Evolutionary conservation across 2,113 vertebrate genomes (phyloP).

Genomic region (Lates calcarifer): DNA sequence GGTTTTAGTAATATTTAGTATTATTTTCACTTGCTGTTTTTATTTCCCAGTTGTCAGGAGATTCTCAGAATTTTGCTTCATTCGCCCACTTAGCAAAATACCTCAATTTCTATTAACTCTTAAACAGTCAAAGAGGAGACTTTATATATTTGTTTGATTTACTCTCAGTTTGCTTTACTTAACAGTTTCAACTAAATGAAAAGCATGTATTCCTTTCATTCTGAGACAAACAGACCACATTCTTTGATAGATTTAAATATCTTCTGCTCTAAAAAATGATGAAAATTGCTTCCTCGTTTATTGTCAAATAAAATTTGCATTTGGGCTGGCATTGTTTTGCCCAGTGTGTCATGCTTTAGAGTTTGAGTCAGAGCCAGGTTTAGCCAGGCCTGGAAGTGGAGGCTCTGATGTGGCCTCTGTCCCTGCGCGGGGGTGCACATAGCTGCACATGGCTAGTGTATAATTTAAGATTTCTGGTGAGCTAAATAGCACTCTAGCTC

Average conservation of each 20-base stretch:
- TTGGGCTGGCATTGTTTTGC: conserved; percentile 43
- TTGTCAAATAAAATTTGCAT: conserved; percentile 62
- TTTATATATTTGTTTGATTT: conserved; percentile 17
- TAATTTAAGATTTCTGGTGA: conserved; percentile 84
- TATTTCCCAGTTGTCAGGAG: conserved; percentile 2
- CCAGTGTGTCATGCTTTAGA: conserved; percentile 55
- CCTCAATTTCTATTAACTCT: conserved; percentile 24
- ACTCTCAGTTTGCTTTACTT: conserved; percentile 28
- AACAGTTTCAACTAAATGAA: conserved; percentile 26
- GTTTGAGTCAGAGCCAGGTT: conserved; percentile 60
- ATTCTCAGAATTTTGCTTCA: conserved; percentile 21
- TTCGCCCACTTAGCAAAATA: conserved; percentile 32
- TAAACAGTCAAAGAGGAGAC: conserved; percentile 19
- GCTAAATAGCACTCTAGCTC: conserved; percentile 80
- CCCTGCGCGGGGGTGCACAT: conserved; percentile 60
- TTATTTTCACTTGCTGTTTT: conserved; percentile 32
- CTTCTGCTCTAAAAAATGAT: conserved; percentile 29
- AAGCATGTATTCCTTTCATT: conserved; percentile 32
- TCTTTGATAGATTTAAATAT: conserved; percentile 47
- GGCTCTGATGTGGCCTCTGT: conserved; percentile 73
- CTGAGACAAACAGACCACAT: conserved; percentile 21
- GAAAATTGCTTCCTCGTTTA: conserved; percentile 53
- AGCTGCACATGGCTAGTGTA: conserved; percentile 73
- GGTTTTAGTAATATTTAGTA: conserved; percentile 29
- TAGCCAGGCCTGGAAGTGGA: conserved; percentile 65